These are phyloP conservation scores for Anableps anableps DNA, from an alignment of 2,797 vertebrate species.

Conservation along the genomic window DNA sequence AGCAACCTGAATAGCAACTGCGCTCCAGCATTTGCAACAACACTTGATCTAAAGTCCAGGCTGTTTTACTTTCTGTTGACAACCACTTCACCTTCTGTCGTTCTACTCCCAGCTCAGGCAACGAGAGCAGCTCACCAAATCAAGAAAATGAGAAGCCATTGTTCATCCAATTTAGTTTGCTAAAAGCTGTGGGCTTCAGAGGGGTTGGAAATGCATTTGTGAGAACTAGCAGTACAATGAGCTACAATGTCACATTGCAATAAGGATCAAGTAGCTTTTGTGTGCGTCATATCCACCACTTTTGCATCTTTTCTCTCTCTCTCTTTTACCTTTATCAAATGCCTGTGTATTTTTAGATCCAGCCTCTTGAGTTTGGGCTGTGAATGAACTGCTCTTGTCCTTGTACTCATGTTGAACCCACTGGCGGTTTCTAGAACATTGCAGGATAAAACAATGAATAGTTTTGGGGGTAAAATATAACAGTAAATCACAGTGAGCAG, in stretches of 20 bases:
- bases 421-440: slow-evolving; percentile 40
- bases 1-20: not conserved
- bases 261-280: slow-evolving; percentile 10
- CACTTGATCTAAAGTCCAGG: slow-evolving; percentile 3
- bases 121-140: slow-evolving; percentile 33
- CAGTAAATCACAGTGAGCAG: slow-evolving; percentile 26
- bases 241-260: slow-evolving; percentile 24
- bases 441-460: slow-evolving; percentile 23
- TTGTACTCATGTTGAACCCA: slow-evolving; percentile 21
- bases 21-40: not conserved
- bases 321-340: slow-evolving; percentile 14
- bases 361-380: slow-evolving; percentile 7
- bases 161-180: slow-evolving; percentile 12
- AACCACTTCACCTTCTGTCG: slow-evolving; percentile 4
- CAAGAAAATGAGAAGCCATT: slow-evolving; percentile 21
- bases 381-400: slow-evolving; percentile 14
- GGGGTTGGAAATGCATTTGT: not conserved
- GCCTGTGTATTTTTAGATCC: slow-evolving; percentile 23
- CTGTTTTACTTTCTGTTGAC: slow-evolving; percentile 22
- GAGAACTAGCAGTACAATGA: slow-evolving; percentile 13
- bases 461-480: slow-evolving; percentile 20
- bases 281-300: slow-evolving; percentile 1
- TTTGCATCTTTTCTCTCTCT: slow-evolving; percentile 2
- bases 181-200: slow-evolving; percentile 17
- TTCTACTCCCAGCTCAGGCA: slow-evolving; percentile 2